Evolutionary conservation across 2,113 vertebrate species (phyloP).

Genomic region (Festucalex cinctus): DNA sequence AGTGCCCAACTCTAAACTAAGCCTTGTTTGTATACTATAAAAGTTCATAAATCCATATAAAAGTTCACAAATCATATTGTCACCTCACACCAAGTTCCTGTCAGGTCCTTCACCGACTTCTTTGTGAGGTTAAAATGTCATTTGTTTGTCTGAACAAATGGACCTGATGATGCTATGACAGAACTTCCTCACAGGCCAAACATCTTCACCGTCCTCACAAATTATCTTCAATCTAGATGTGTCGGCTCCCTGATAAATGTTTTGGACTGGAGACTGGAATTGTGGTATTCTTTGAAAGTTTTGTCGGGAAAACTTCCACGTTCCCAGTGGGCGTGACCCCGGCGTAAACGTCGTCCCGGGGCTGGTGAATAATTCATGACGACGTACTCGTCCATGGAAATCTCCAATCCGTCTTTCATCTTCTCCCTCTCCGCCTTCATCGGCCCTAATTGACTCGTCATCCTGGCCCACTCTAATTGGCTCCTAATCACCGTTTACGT

Average conservation of each 20-base stretch:
- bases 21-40: no score
- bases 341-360: slow-evolving; percentile 61
- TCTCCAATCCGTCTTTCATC: slow-evolving; percentile 16
- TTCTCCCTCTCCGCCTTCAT: slow-evolving; percentile 6
- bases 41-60: no score
- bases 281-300: slow-evolving; percentile 18
- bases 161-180: no score
- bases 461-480: slow-evolving; percentile 60
- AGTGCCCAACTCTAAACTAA: no score
- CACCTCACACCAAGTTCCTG: no score
- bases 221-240: neutral
- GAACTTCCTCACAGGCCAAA: neutral
- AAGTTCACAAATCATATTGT: no score
- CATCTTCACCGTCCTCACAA: neutral
- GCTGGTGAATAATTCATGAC: slow-evolving; percentile 62
- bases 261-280: slow-evolving; percentile 10
- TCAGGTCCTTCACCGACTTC: no score
- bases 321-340: slow-evolving; percentile 28
- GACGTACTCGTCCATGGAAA: slow-evolving; percentile 5
- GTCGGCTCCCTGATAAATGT: slow-evolving; percentile 16
- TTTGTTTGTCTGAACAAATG: neutral
- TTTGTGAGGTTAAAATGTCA: neutral
- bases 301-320: slow-evolving; percentile 29
- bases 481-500: slow-evolving; percentile 71
- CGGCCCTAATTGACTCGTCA: slow-evolving; percentile 63